Evolutionary conservation across 2,888 invertebrate species (phyloP), one percentile per base, ranked within the genome.

Genomic region (Lamproptera curius): DNA sequence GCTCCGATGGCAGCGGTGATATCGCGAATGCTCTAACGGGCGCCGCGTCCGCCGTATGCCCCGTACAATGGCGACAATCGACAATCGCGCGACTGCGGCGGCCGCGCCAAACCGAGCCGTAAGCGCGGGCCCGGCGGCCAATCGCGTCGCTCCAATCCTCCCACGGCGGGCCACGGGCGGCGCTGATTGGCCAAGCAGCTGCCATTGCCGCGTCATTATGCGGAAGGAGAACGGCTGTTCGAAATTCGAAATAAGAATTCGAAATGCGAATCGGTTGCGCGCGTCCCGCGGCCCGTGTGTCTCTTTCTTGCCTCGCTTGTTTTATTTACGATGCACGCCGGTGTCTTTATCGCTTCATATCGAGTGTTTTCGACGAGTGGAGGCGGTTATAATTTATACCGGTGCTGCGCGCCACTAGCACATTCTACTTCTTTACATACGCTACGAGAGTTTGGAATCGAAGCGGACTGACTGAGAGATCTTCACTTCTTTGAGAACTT

Each of bases 201-300:
- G 83, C 83, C 83, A 83, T 85, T 82, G 74, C 85, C 84, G 84
- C 81, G 82, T 82, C 80, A 79, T 83, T 83, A 85, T 83, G 85
- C 85, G 81, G 83, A 85, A 84, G 77, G 82, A 76, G 79, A 82
- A 79, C 79, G 74, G 81, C 80, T 77, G 76, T 77, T 80, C 73
- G 77, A 69, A 70, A 68, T 67, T 71, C 67, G 76, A 82, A 48
- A 77, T 82, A 84, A 84, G 82, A 85, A 82, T 84, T 82, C 35
- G 84, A 80, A 83, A 82, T 83, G 82, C 82, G 83, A 82, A 83
- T 85, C 85, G 81, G 83, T 82, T 76, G 79, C 76, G 79, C 73
- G 76, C 74, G 74, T 65, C 71, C 64, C 70, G 70, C 67, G 71
- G 69, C 63, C 73, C 71, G 73, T 31, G 13, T n/a, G 69, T 78